These are phyloP conservation scores for Colletes gigas DNA, from an alignment of 1,140 invertebrate species.

Conservation along the genomic window DNA sequence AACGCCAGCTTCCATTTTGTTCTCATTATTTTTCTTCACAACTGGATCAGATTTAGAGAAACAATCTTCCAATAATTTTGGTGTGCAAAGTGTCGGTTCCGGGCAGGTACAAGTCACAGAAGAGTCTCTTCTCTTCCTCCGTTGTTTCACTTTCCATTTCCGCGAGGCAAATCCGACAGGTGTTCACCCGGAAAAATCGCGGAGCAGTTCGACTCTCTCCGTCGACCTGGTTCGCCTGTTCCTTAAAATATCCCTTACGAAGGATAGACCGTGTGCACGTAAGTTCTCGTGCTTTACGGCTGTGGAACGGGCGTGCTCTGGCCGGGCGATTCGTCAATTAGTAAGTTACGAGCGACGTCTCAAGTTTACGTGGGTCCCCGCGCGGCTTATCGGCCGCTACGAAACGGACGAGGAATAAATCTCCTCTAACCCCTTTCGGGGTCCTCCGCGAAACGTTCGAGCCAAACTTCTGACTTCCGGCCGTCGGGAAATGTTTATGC, in stretches of 20 bases:
- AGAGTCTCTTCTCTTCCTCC: too few relatives aligned
- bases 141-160: constrained; percentile 22
- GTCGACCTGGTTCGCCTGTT: neutral
- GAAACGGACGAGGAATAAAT: constrained; percentile 59
- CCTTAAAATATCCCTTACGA: neutral
- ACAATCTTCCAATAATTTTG: too few relatives aligned
- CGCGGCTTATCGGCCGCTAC: constrained; percentile 41
- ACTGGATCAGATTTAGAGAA: too few relatives aligned
- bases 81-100: too few relatives aligned
- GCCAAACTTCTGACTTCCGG: constrained; percentile 68
- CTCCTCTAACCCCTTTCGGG: constrained; percentile 4
- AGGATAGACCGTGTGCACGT: neutral
- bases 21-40: too few relatives aligned
- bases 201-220: neutral
- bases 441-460: neutral
- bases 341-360: constrained; percentile 54
- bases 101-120: too few relatives aligned
- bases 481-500: constrained; percentile 62
- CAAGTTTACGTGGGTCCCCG: constrained; percentile 37
- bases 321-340: constrained; percentile 53
- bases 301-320: neutral
- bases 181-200: constrained; percentile 20
- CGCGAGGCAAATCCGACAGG: constrained; percentile 30
- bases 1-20: too few relatives aligned
- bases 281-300: constrained; percentile 8